Evolutionary conservation across 2,113 vertebrate genomes (phyloP), one percentile per base, ranked within the genome.

Genomic region (Ptychochromis oligacanthus): DNA sequence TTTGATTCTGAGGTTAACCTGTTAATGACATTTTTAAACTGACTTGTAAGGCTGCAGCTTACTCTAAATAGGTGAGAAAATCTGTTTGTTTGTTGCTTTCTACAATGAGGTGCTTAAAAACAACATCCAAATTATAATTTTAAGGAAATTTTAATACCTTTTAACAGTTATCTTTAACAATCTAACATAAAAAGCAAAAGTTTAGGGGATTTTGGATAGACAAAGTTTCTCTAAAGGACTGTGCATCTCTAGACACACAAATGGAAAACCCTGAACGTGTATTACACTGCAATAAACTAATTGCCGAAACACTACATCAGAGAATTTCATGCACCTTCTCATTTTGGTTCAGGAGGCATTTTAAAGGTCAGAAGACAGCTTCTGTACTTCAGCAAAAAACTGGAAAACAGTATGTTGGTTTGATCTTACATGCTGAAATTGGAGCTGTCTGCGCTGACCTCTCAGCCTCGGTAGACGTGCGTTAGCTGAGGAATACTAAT

Each of bases 401-500:
- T 83, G 59, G 74, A 36, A 83, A 84, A 85, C 72, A 72, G 26
- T 76, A 54, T 2, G 28, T 46, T 43, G 26, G 15, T 74, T 54
- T 72, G 46, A 46, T 54, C 18, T 72, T 54, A 54, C 67, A 54
- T 20, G 26, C 46, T 54, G 67, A 72, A 72, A 72, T 54, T 12
- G 74, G 58, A 84, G 77, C 40, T 2, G 38, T 67, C 59, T 67
- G n/a, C 31, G 49, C 76, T 83, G 85, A 89, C 85, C 87, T 88
- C 79, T 62, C 52, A 22, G 57, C 52, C 22, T 85, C 2, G 15
- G 62, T 15, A 61, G 67, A 59, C 46, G 60, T 58, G 77, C 81
- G 24, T 49, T 24, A 24, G 26, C 77, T 60, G 40, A 70, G 17
- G 81, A 89, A 89, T 89, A 76, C 72, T 83, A 61, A 92, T 92